Conservation (phyloP, 2,797 vertebrate genomes). For the Eutrigla gurnardus region DNA sequence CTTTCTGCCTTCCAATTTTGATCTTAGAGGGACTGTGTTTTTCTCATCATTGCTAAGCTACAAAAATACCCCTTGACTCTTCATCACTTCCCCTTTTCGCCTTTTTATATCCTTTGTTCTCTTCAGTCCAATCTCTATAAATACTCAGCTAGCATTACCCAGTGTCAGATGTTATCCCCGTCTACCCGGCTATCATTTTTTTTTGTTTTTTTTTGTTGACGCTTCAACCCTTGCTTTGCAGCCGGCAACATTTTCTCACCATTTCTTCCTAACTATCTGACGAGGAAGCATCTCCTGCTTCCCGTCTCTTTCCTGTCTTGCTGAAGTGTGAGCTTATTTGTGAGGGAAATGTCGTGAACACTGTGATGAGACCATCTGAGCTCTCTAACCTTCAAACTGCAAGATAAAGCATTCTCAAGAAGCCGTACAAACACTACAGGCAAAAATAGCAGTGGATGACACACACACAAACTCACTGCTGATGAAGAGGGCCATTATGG, state of each 20-base stretch:
- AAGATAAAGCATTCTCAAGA: neutral
- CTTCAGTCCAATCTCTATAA: slow-evolving; percentile 32
- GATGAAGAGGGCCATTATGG: slow-evolving; percentile 7
- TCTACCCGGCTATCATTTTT: slow-evolving; percentile 2
- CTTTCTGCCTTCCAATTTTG: slow-evolving; percentile 44
- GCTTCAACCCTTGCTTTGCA: neutral
- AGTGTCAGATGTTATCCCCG: slow-evolving; percentile 20
- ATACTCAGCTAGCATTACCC: slow-evolving; percentile 14
- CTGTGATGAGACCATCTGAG: slow-evolving; percentile 2
- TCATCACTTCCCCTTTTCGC: slow-evolving; percentile 24
- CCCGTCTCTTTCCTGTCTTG: neutral
- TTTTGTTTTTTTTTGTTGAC: neutral
- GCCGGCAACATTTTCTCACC: slow-evolving; percentile 31
- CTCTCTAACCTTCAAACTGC: neutral
- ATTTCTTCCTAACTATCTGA: slow-evolving; percentile 8
- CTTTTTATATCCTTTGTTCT: slow-evolving; percentile 45
- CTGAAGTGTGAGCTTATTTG: neutral
- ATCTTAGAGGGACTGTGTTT: slow-evolving; percentile 46
- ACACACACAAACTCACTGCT: slow-evolving; percentile 8
- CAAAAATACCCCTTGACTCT: slow-evolving; percentile 44
- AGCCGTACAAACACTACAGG: neutral
- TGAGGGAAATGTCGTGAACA: slow-evolving; percentile 18
- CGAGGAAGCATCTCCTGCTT: neutral
- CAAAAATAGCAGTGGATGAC: neutral
- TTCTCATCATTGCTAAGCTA: slow-evolving; percentile 35